phyloP scores from a whole-genome alignment of 2,113 vertebrate genomes.

The Solea senegalensis region DNA sequence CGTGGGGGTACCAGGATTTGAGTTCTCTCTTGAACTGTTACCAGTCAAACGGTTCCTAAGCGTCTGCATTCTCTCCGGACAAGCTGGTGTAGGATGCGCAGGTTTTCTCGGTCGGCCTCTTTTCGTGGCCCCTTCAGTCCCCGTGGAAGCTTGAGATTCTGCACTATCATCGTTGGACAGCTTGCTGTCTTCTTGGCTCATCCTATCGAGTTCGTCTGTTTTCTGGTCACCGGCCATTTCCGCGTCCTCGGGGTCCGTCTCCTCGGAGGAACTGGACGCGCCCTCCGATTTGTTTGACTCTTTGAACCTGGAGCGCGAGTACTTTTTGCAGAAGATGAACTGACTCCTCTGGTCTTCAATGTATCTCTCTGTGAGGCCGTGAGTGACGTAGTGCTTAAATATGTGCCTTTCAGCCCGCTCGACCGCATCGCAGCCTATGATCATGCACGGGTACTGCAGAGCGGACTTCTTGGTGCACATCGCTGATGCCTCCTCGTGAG shows the following conservation, averaged over 20 bases:
- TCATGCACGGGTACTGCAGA: conserved; percentile 97
- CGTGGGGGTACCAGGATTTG: conserved; percentile 80
- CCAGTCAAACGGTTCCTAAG: conserved; percentile 70
- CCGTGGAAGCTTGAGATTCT: conserved; percentile 67
- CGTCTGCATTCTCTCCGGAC: conserved; percentile 75
- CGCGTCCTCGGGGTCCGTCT: conserved; percentile 71
- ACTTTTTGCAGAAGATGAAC: conserved; percentile 92
- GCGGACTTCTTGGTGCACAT: conserved; percentile 91
- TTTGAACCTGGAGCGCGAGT: conserved; percentile 79
- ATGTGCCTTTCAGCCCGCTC: conserved; percentile 92
- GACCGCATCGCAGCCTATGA: conserved; percentile 92
- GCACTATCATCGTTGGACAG: conserved; percentile 63
- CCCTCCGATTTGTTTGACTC: conserved; percentile 74
- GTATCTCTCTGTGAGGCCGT: conserved; percentile 93
- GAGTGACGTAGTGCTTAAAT: conserved; percentile 95
- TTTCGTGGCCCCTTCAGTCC: conserved; percentile 76
- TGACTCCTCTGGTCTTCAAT: conserved; percentile 91
- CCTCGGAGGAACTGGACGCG: conserved; percentile 65
- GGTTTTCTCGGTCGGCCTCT: conserved; percentile 85
- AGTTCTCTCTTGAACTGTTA: conserved; percentile 81
- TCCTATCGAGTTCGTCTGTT: conserved; percentile 51
- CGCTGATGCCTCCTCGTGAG: conserved; percentile 88
- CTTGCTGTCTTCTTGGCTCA: conserved; percentile 65
- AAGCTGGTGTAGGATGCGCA: conserved; percentile 78
- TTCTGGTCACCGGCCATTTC: conserved; percentile 59